Base-by-base conservation (phyloP, 2,888 invertebrate genomes). In the Acanthosepion lycidas region DNA sequence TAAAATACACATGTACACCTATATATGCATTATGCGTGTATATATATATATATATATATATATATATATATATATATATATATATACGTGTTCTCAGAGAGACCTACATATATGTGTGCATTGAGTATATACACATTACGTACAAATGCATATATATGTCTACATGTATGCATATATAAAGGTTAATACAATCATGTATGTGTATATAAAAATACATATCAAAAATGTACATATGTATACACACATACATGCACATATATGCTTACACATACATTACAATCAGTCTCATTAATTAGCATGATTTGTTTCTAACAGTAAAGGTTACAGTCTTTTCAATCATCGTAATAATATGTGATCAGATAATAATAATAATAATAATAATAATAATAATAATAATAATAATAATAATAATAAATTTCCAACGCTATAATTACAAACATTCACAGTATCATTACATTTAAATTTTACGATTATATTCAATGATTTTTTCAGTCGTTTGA, bases 371-470 rank as follows among this genome's bases (percentile, higher is more conserved):
- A n/a, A n/a, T n/a, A 78, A 78, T 78, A 53, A 51, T 92, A 53
- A 49, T 53, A 92, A 51, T 92, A 53, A 49, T 53, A 92, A n/a
- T 28, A 93, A 93, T 53, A 93, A 49, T 53, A 49, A 93, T 93
- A 49, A 15, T 18, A 53, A 51, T 53, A 20, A 93, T 51, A 51
- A 42, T 18, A 15, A 42, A 53, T 93, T 93, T 93, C 53, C 9
- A 42, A 93, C 49, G 49, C 26, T 93, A 51, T n/a, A 93, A 49
- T 49, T 51, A n/a, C 93, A 51, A 28, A 93, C 53, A 49, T 93
- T 53, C 53, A 93, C 49, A n/a, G 49, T 15, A 93, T 53, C 6
- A 42, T 42, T 49, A 93, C 49, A 93, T 93, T 48, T 93, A 42
- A n/a, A 42, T 92, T 92, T 28, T 92, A n/a, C 49, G 42, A 51